Percentiles rank a stretch among this genome's conserved stretches.
These are phyloP conservation scores for Chionoecetes opilio DNA, from an alignment of 1,140 invertebrate genomes.

Conservation along the genomic window DNA sequence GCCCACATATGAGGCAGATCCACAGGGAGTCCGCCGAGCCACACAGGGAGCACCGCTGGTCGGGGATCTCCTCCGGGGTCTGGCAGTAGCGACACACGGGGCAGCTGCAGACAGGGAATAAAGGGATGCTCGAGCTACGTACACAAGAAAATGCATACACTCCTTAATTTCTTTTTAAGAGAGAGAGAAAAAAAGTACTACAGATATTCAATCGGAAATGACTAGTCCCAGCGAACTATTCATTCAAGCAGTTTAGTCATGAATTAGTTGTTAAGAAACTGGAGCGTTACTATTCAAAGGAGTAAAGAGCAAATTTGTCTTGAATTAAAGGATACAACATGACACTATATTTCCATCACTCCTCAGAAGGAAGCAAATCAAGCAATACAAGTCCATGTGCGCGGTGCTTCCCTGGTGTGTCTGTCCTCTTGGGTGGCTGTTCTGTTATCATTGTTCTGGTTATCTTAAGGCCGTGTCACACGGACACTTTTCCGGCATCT, in stretches of 20 bases:
- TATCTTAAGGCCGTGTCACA: too few relatives aligned
- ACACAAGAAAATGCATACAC: background rate
- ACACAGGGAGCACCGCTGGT: slow-evolving; percentile 94
- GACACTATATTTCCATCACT: background rate
- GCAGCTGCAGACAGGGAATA: slow-evolving; percentile 84
- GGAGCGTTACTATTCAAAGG: background rate
- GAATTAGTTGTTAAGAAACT: background rate
- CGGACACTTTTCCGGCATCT: too few relatives aligned
- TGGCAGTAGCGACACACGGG: slow-evolving; percentile 92
- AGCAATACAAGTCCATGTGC: background rate
- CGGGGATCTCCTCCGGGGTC: slow-evolving; percentile 94
- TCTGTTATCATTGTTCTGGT: background rate
- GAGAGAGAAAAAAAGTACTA: background rate
- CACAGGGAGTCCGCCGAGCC: slow-evolving; percentile 92
- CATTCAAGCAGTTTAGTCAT: background rate
- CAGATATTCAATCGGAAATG: background rate
- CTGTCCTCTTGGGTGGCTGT: background rate
- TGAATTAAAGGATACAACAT: background rate
- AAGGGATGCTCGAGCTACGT: background rate
- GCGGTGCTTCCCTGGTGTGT: background rate
- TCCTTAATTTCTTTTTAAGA: too few relatives aligned
- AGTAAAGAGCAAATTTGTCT: background rate
- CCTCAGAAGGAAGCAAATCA: background rate
- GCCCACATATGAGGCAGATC: slow-evolving; percentile 99
- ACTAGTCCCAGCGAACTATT: background rate